Evolutionary conservation across 1,140 invertebrate genomes (phyloP).

Genomic region (Dendroctonus valens): DNA sequence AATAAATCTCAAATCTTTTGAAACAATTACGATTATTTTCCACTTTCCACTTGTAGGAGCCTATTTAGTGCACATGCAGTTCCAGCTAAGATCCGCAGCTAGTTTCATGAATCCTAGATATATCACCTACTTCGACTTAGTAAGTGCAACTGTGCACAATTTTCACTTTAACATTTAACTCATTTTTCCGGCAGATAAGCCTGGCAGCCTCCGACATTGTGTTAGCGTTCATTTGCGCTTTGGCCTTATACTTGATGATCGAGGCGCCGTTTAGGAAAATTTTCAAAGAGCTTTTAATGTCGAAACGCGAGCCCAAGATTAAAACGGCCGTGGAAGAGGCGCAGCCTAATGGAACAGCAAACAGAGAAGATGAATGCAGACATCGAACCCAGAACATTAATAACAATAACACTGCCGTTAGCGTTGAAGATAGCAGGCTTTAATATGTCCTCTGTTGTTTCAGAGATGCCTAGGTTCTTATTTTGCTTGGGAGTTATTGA

Average conservation of each 20-base stretch:
- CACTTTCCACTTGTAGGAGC: conserved; percentile 49
- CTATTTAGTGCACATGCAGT: conserved; percentile 61
- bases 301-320: conserved; percentile 24
- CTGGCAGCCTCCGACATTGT: conserved; percentile 48
- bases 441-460: no score
- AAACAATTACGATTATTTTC: no score
- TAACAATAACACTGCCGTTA: conserved; percentile 4
- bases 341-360: conserved; percentile 7
- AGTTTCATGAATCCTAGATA: conserved; percentile 52
- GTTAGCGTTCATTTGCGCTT: conserved; percentile 47
- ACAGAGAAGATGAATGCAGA: background rate
- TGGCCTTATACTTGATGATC: conserved; percentile 51
- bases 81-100: conserved; percentile 53
- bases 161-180: background rate
- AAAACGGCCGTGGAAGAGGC: conserved; percentile 21
- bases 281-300: conserved; percentile 44
- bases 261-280: conserved; percentile 56
- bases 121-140: conserved; percentile 46
- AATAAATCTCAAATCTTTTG: no score
- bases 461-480: no score
- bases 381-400: no score
- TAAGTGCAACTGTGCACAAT: conserved; percentile 39
- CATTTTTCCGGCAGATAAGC: conserved; percentile 37
- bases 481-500: no score
- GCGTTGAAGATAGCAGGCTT: conserved; percentile 4